Conservation (phyloP, 2,888 invertebrate species). For the Rhorus exstirpatorius region DNA sequence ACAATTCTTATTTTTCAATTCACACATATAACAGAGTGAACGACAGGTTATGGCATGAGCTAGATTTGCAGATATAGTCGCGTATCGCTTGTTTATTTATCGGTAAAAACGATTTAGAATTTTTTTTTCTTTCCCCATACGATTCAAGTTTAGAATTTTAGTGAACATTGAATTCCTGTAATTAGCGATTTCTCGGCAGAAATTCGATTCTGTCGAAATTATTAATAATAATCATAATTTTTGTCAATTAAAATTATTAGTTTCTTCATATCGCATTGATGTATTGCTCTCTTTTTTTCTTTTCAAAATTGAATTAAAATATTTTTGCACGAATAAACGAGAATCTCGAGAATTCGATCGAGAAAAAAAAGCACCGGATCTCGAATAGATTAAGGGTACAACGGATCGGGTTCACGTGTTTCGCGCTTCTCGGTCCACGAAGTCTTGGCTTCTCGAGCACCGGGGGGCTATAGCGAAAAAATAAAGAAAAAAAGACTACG, state of each 20-base stretch:
- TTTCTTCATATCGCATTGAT: background rate
- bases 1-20: constrained; percentile 16
- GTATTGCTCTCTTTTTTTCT: constrained; percentile 9
- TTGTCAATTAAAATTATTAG: background rate
- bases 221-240: background rate
- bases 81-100: background rate
- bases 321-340: constrained; percentile 3
- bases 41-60: constrained; percentile 9
- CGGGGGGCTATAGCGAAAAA: background rate
- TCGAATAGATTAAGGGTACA: constrained; percentile 67
- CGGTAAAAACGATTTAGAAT: background rate
- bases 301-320: background rate
- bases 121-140: constrained; percentile 1
- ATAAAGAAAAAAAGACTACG: background rate
- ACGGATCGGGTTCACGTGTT: constrained; percentile 67
- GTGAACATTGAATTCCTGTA: constrained; percentile 3
- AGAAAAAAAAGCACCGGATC: constrained; percentile 35
- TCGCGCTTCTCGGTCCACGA: constrained; percentile 68
- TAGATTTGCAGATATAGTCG: background rate
- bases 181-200: background rate
- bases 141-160: constrained; percentile 20
- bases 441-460: constrained; percentile 9
- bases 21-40: background rate
- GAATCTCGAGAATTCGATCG: constrained; percentile 32
- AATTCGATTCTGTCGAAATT: background rate